Conservation (phyloP, 2,888 invertebrate species). For the Apodemia duryi region DNA sequence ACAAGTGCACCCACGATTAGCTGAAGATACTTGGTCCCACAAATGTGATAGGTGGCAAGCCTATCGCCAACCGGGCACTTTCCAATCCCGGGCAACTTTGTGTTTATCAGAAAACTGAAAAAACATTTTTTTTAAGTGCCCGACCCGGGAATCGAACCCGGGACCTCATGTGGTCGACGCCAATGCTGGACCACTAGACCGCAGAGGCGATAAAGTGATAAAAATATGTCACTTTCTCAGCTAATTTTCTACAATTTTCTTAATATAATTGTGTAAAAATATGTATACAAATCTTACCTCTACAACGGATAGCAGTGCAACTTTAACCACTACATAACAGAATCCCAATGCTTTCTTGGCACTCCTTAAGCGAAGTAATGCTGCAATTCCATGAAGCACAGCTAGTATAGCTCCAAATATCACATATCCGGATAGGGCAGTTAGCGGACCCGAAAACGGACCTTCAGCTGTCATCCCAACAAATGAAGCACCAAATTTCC, state of each 20-base stretch:
- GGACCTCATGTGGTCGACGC: no score
- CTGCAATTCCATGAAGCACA: slow-evolving; percentile 90
- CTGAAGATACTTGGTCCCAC: no score
- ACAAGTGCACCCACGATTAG: no score
- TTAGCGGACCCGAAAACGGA: slow-evolving; percentile 95
- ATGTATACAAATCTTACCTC: slow-evolving; percentile 82
- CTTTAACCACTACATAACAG: slow-evolving; percentile 93
- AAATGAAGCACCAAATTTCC: slow-evolving; percentile 88
- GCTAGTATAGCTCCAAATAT: slow-evolving; percentile 91
- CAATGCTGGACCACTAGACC: no score
- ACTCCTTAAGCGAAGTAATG: slow-evolving; percentile 87
- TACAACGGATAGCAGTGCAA: slow-evolving; percentile 95
- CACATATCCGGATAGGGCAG: slow-evolving; percentile 95
- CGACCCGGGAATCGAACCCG: no score
- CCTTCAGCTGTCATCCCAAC: slow-evolving; percentile 76
- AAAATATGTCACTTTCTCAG: background rate
- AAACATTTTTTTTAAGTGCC: no score
- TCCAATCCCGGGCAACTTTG: no score
- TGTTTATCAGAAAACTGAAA: no score
- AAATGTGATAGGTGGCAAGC: no score
- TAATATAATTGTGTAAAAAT: background rate
- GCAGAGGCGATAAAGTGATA: no score
- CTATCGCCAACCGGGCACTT: no score
- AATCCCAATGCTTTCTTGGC: slow-evolving; percentile 93
- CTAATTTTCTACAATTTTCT: background rate